Base-by-base conservation (phyloP, 2,797 vertebrate genomes). In the Schizopygopsis malacanthus region DNA sequence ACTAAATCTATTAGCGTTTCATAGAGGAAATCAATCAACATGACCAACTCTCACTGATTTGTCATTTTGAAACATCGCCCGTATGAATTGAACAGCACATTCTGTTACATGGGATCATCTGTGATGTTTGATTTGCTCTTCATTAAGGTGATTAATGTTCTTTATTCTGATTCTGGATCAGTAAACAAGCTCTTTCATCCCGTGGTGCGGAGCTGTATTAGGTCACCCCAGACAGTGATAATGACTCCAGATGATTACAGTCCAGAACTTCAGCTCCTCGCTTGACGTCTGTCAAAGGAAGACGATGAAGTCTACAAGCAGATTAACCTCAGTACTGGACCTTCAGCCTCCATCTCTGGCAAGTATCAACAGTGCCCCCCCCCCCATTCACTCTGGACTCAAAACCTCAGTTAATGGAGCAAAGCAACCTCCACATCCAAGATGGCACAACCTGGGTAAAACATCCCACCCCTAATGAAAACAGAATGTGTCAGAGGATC, bases 1-100 rank as follows among this genome's bases (percentile, higher is more conserved):
- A 93, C 93, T 95, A 95, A 95, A 95, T 95, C 94, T 95, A 95
- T 95, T 95, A 95, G 92, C 91, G 91, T 92, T 94, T 94, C 93
- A 93, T 94, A 92, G 93, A 94, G 89, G 90, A 93, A 95, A 95
- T 95, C 94, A 94, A 95, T 95, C 94, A 95, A 93, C 92, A 92
- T 91, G 93, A 93, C 89, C 90, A 90, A 91, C 92, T 92, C 90
- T 79, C 86, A 88, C 92, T 94, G 92, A 94, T 95, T 93, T 94
- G 94, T 95, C 94, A 94, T 94, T 93, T 93, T 94, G 94, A 95
- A 92, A 92, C 92, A 94, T 94, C 92, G 93, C 93, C 93, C 88
- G 88, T 93, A 95, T 94, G 92, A 94, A 93, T 94, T 94, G 91
- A 93, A 93, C 93, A 93, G 93, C 93, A 93, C 93, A 93, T 91